phyloP scores from a whole-genome alignment of 2,113 vertebrate species.

The Sphyrna mokarran region DNA sequence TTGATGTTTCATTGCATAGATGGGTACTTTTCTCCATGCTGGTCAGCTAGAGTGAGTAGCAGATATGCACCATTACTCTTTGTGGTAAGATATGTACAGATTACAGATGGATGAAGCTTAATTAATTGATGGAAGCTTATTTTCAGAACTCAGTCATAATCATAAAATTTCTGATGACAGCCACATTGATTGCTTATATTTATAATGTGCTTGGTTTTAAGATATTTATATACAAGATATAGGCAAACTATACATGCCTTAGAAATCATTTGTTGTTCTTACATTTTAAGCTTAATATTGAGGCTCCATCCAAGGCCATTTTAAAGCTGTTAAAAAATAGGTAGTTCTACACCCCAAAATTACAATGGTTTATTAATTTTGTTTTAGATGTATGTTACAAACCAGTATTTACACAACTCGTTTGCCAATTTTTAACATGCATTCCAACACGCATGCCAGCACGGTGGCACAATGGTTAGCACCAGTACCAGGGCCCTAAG shows the following conservation, averaged over 20 bases:
- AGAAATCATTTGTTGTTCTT: neutral
- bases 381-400: neutral
- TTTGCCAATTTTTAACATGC: neutral
- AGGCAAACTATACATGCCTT: neutral
- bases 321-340: neutral
- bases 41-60: neutral
- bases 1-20: neutral
- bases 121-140: slow-evolving; percentile 36
- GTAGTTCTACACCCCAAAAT: neutral
- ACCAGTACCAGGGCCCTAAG: no score
- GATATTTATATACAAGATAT: neutral
- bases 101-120: neutral
- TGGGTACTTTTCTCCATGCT: neutral
- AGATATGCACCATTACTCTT: slow-evolving; percentile 24
- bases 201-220: neutral
- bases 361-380: neutral
- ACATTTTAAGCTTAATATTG: neutral
- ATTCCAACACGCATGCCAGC: neutral
- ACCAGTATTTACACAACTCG: neutral
- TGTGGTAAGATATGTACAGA: neutral
- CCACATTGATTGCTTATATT: slow-evolving; percentile 13
- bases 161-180: slow-evolving; percentile 3
- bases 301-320: neutral
- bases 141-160: slow-evolving; percentile 7
- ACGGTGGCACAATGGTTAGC: no score